Conservation (phyloP, 1,140 invertebrate genomes). For the Pogonus chalceus region DNA sequence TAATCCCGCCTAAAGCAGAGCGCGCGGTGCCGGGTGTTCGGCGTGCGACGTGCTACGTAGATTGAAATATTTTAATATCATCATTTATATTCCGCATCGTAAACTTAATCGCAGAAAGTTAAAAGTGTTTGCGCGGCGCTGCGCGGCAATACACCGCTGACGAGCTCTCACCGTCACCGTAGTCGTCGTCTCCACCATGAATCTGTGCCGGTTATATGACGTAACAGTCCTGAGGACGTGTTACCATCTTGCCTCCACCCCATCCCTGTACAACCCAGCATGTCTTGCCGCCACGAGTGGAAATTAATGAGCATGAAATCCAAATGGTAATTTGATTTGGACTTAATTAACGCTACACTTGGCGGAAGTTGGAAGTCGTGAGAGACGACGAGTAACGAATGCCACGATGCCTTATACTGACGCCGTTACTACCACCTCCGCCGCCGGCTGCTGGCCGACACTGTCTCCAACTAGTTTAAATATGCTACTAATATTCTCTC, state of each 20-base stretch:
- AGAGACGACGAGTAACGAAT: neutral
- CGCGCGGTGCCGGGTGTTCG: neutral
- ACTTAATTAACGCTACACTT: conserved; percentile 32
- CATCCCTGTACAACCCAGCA: neutral
- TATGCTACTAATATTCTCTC: too few relatives aligned
- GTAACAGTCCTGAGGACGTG: too few relatives aligned
- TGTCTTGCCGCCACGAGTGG: conserved; percentile 20
- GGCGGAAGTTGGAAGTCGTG: neutral
- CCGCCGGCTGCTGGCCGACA: neutral
- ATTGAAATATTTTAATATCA: conserved; percentile 8
- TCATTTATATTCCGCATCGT: conserved; percentile 4
- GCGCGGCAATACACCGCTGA: neutral
- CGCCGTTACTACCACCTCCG: too few relatives aligned
- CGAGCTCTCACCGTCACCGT: neutral
- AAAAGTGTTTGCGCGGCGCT: neutral
- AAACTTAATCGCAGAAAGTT: neutral
- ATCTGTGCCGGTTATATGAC: too few relatives aligned
- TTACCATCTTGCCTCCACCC: neutral
- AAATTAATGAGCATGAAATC: conserved; percentile 36
- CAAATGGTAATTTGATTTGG: conserved; percentile 37
- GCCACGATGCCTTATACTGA: too few relatives aligned
- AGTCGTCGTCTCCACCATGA: neutral
- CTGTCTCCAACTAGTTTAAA: too few relatives aligned
- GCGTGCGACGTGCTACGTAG: too few relatives aligned
- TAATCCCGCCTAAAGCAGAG: too few relatives aligned